A percentile compares a stretch with the other conserved stretches of the same genome.
phyloP scores from a whole-genome alignment of 2,113 vertebrate genomes.

The Erpornis zantholeuca region DNA sequence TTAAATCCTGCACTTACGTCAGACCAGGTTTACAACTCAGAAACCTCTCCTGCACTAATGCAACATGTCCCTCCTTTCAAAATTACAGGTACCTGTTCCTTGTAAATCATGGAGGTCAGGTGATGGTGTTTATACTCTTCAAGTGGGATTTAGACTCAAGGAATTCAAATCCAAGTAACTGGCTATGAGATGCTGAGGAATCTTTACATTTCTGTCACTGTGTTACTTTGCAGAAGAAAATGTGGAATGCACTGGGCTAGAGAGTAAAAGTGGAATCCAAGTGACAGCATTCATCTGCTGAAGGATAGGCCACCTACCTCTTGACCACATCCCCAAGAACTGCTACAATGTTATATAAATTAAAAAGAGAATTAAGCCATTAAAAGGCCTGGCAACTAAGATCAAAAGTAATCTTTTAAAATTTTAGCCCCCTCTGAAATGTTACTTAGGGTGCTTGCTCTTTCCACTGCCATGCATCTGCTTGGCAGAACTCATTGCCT shows the following conservation, averaged over 20 bases:
- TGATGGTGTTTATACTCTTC: neutral
- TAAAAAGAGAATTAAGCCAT: neutral
- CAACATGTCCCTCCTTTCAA: neutral
- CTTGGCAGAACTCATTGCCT: neutral
- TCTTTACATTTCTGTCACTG: neutral
- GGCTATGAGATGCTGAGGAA: neutral
- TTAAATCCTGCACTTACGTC: neutral
- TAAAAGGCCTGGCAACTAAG: neutral
- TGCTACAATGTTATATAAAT: neutral
- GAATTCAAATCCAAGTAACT: neutral
- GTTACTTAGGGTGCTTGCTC: neutral
- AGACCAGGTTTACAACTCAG: neutral
- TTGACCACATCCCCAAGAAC: neutral
- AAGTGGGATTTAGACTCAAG: neutral
- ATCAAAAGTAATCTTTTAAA: neutral
- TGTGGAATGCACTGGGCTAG: neutral
- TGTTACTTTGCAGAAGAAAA: neutral
- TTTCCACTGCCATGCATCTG: neutral
- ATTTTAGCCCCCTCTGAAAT: neutral
- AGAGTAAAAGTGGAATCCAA: neutral
- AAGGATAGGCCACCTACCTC: neutral
- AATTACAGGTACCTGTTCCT: neutral
- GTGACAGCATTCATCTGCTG: neutral
- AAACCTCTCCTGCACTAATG: neutral
- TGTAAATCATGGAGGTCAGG: neutral